Percentiles rank a stretch among this genome's conserved stretches.
Evolutionary conservation across 2,888 invertebrate genomes (phyloP).

Genomic region (Phyllotreta striolata): DNA sequence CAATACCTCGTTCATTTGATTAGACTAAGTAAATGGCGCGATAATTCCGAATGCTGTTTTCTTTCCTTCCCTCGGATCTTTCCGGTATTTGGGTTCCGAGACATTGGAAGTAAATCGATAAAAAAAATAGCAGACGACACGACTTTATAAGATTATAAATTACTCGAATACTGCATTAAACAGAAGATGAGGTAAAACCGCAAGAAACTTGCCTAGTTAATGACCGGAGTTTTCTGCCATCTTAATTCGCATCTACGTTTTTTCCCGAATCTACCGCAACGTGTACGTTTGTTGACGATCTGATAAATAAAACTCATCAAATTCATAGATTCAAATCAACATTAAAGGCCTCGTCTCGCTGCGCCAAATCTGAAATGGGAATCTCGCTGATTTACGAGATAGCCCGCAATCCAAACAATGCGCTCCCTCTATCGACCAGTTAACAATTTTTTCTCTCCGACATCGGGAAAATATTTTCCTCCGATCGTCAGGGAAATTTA

Average conservation of each 20-base stretch:
- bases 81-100: too few species aligned
- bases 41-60: constrained; percentile 15
- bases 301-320: constrained; percentile 18
- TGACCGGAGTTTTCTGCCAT: too few species aligned
- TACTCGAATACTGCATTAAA: too few species aligned
- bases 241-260: too few species aligned
- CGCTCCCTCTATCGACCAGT: constrained; percentile 59
- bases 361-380: constrained; percentile 62
- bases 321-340: constrained; percentile 49
- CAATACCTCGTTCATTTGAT: constrained; percentile 36
- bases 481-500: too few species aligned
- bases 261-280: too few species aligned
- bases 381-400: constrained; percentile 55
- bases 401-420: constrained; percentile 61
- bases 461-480: constrained; percentile 4
- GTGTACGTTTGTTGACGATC: neutral
- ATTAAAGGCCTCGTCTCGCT: constrained; percentile 56
- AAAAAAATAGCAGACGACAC: too few species aligned
- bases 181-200: too few species aligned
- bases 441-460: constrained; percentile 57
- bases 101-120: too few species aligned
- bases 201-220: too few species aligned
- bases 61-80: neutral
- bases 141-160: too few species aligned
- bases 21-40: constrained; percentile 30